Evolutionary conservation across 1,140 invertebrate species (phyloP).

Genomic region (Neocloeon triangulifer): DNA sequence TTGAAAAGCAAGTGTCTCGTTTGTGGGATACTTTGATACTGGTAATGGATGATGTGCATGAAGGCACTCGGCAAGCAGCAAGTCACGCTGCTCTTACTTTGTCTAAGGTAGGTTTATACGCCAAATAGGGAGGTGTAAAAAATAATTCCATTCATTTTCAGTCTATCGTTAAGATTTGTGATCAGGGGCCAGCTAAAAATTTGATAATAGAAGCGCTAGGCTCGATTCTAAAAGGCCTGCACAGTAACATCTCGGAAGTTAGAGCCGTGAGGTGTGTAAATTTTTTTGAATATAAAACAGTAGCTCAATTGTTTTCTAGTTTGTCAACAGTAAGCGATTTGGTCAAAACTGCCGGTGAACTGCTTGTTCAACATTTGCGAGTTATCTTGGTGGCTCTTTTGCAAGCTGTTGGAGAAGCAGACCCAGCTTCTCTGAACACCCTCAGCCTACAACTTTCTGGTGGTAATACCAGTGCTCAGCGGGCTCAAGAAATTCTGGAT

Average conservation of each 20-base stretch:
- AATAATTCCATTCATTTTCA: conserved; percentile 14
- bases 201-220: conserved; percentile 52
- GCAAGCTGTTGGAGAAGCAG: conserved; percentile 61
- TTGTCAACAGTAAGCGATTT: conserved; percentile 65
- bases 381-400: conserved; percentile 61
- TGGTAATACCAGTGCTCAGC: conserved; percentile 23
- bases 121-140: no score
- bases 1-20: no score
- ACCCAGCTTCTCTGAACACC: conserved; percentile 54
- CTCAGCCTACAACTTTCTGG: conserved; percentile 47
- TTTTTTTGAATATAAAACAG: no score
- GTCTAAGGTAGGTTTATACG: conserved; percentile 38
- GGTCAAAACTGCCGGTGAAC: conserved; percentile 48
- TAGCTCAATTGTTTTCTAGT: conserved; percentile 22
- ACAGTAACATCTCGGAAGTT: conserved; percentile 54
- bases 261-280: conserved; percentile 41
- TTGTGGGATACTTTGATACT: conserved; percentile 66
- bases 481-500: conserved; percentile 42
- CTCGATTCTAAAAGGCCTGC: conserved; percentile 52
- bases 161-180: conserved; percentile 55
- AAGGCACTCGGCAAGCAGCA: conserved; percentile 60
- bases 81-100: conserved; percentile 49
- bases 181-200: conserved; percentile 49
- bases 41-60: conserved; percentile 87
- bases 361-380: conserved; percentile 56